phyloP scores from a whole-genome alignment of 2,797 vertebrate species.

The Morus bassanus region DNA sequence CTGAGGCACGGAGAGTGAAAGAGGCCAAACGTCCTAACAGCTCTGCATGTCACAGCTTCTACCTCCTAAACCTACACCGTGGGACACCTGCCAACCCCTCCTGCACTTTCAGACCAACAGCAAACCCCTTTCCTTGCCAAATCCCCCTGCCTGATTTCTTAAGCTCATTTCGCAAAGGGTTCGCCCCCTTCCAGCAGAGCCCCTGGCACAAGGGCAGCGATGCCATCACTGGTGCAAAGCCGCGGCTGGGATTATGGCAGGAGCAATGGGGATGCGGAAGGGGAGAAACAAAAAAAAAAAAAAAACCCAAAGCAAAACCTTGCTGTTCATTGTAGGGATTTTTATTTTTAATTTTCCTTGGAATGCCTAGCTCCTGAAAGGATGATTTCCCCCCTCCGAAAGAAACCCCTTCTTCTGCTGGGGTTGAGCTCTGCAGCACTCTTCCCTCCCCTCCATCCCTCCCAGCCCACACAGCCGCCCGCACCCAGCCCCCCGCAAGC shows the following conservation, averaged over 20 bases:
- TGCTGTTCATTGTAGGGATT: background rate
- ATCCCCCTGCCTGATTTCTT: background rate
- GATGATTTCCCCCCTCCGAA: background rate
- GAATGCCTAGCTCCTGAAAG: background rate
- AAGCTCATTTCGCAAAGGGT: background rate
- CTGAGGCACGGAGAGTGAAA: background rate
- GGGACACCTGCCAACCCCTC: background rate
- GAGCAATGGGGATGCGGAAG: background rate
- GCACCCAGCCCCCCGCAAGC: background rate
- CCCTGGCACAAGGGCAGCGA: accelerated
- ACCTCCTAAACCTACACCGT: accelerated
- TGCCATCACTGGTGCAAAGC: background rate
- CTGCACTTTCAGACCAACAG: background rate
- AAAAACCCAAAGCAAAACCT: background rate
- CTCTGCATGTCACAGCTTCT: background rate
- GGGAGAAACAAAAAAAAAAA: background rate
- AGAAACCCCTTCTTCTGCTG: background rate
- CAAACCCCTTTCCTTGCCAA: background rate
- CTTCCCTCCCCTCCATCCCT: background rate
- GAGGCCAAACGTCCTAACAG: background rate
- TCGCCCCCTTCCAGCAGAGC: background rate
- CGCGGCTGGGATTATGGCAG: background rate
- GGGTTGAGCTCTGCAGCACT: background rate
- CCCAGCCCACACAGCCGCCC: background rate
- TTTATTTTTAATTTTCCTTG: background rate